These are phyloP conservation scores for Morpho achilles DNA, from an alignment of 2,888 invertebrate genomes.

Conservation along the genomic window DNA sequence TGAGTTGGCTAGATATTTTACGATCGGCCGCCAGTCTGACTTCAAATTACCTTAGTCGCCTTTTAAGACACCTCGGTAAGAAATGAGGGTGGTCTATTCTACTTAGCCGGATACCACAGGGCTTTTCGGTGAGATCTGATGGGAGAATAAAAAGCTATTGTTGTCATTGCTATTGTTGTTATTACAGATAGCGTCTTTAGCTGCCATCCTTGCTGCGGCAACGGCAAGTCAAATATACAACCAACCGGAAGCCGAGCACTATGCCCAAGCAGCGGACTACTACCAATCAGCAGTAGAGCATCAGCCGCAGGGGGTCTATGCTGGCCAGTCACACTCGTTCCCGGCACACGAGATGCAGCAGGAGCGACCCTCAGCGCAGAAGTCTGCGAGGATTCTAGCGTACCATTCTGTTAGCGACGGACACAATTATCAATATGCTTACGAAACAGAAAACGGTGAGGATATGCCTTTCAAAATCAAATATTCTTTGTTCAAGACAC, in stretches of 20 bases:
- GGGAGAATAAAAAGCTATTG: not conserved
- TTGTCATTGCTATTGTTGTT: not conserved
- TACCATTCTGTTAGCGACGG: constrained; percentile 48
- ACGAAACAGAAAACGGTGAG: constrained; percentile 82
- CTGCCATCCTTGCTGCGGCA: constrained; percentile 50
- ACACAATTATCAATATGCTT: constrained; percentile 65
- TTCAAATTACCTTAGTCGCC: no score
- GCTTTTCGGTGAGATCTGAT: no score
- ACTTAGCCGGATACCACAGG: no score
- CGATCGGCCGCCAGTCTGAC: no score
- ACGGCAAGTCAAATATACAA: constrained; percentile 47
- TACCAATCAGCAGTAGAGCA: constrained; percentile 51
- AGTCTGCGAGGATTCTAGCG: constrained; percentile 48
- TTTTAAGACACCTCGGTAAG: no score
- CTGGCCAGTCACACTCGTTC: constrained; percentile 42
- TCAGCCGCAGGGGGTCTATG: constrained; percentile 44
- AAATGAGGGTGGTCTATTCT: no score
- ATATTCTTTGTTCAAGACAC: no score
- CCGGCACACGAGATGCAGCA: constrained; percentile 24
- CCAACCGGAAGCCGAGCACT: constrained; percentile 32
- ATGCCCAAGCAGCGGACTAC: constrained; percentile 42
- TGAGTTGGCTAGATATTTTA: no score
- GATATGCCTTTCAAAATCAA: not conserved
- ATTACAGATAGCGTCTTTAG: constrained; percentile 48
- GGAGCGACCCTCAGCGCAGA: constrained; percentile 37